Evolutionary conservation across 2,113 vertebrate species (phyloP).

Genomic region (Capreolus pygargus): DNA sequence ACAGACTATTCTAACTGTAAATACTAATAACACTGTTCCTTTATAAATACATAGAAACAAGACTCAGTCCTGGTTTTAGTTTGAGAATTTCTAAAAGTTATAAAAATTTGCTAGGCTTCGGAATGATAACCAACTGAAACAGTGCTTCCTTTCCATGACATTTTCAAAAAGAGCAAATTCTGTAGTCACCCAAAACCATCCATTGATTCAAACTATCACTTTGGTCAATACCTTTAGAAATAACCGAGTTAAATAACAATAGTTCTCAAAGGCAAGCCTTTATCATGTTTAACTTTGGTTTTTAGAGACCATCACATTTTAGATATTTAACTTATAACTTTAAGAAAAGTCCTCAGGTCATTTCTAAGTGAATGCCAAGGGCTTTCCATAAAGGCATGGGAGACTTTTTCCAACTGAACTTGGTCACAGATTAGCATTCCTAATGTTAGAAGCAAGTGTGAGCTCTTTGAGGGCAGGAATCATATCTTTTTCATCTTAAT

Average conservation of each 20-base stretch:
- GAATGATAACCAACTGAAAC: neutral
- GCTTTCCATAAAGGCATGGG: neutral
- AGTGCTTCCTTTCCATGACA: neutral
- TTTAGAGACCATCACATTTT: neutral
- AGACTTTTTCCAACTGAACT: neutral
- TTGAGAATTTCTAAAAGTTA: slow-evolving; percentile 46
- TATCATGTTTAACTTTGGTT: neutral
- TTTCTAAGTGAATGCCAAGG: neutral
- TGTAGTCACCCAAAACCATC: neutral
- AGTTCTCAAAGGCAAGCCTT: neutral
- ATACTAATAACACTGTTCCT: neutral
- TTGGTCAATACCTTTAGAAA: neutral
- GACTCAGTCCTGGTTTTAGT: neutral
- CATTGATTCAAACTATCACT: neutral
- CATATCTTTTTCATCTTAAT: neutral
- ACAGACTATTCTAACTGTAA: neutral
- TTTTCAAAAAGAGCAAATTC: slow-evolving; percentile 4
- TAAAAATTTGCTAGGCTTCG: neutral
- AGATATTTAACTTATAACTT: neutral
- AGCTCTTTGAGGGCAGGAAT: neutral
- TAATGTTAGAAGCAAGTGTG: neutral
- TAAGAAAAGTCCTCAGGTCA: neutral
- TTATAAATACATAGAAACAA: neutral
- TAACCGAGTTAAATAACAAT: neutral
- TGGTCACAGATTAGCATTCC: neutral